Evolutionary conservation across 2,797 vertebrate genomes (phyloP), one percentile per base, ranked within the genome.

Genomic region (Megalops cyprinoides): DNA sequence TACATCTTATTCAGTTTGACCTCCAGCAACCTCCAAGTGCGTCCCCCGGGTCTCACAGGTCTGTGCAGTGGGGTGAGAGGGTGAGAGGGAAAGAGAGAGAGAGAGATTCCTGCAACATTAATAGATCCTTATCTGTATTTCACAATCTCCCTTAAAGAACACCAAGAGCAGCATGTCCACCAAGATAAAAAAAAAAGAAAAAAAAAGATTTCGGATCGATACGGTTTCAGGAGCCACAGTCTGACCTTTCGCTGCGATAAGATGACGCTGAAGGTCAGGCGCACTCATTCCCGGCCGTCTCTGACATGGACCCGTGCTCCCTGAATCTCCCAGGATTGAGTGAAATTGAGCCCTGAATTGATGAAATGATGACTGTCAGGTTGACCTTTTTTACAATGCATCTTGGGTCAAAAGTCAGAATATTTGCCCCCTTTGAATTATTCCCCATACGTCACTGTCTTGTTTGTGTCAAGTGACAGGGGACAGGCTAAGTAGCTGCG

Each of bases 311-410:
- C 65, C 60, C 78, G 44, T 46, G 34, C 77, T 87, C 84, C 1
- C 78, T 84, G 84, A 89, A 84, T 90, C 85, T 89, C 84, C 48
- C 81, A 89, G 89, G 89, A 93, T 84, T 88, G 87, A 89, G 90
- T 87, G 87, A 91, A 87, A 91, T 82, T 39, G 87, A 90, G 85
- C 84, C 48, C 80, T 58, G 48, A 86, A 87, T 87, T 93, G 93
- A 93, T 87, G 89, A 92, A 89, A 92, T 86, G 90, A 91, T 84
- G 83, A 90, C 88, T 94, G 93, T 94, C 93, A 93, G 91, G 78
- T 90, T 93, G 94, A 95, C 94, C 94, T 95, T 95, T 94, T 94
- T 92, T 87, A 83, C 89, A 92, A 95, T 93, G 93, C 92, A 93
- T 91, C 90, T 37, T 86, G 87, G 92, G 92, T 95, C 91, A 92